Conservation (phyloP, 1,140 invertebrate species). For the Papilio machaon region DNA sequence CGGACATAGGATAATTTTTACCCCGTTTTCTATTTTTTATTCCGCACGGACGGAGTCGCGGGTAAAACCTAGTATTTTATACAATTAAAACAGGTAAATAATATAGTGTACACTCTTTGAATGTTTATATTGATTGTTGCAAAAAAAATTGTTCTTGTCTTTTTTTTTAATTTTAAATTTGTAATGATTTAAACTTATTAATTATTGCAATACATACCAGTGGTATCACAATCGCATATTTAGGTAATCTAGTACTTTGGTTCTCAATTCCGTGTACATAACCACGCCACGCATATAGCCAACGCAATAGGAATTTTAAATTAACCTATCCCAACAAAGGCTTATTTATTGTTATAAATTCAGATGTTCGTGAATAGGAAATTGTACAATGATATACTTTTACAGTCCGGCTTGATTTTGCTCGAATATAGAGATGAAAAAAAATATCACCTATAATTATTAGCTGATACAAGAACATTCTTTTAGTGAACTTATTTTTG, state of each 20-base stretch:
- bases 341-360: background rate
- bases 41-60: too few species aligned
- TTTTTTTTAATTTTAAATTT: background rate
- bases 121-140: background rate
- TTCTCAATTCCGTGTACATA: background rate
- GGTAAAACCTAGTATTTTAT: too few species aligned
- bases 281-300: background rate
- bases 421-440: too few species aligned
- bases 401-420: too few species aligned
- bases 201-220: background rate
- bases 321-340: background rate
- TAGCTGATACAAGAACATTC: too few species aligned
- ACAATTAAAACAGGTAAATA: background rate
- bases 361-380: background rate
- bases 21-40: too few species aligned
- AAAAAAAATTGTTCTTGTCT: background rate
- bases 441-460: too few species aligned
- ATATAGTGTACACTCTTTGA: background rate
- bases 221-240: background rate
- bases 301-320: constrained; percentile 8
- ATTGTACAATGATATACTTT: background rate
- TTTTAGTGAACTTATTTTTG: too few species aligned
- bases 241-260: background rate
- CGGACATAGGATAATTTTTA: too few species aligned
- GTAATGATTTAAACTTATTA: background rate